phyloP scores from a whole-genome alignment of 2,113 vertebrate species.

The Edolisoma coerulescens region DNA sequence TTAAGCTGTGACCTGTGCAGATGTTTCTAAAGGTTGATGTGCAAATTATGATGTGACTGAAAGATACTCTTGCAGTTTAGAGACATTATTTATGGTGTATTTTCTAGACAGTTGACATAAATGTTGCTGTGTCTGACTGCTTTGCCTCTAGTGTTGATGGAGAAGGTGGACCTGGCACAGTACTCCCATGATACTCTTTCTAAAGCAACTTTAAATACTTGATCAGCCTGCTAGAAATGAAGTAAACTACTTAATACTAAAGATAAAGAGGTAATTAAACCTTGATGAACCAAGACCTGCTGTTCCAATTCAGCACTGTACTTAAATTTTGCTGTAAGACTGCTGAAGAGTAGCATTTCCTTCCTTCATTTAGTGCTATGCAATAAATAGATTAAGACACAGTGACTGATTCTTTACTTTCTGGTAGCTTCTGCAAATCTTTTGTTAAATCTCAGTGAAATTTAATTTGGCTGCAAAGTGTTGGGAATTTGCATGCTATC shows the following conservation, averaged over 20 bases:
- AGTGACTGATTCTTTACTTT: background rate
- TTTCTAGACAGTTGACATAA: background rate
- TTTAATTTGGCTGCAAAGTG: background rate
- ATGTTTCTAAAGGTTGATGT: background rate
- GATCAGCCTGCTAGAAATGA: background rate
- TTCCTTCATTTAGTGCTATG: background rate
- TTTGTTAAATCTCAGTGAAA: background rate
- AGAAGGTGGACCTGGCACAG: background rate
- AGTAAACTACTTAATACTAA: background rate
- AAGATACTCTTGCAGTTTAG: background rate
- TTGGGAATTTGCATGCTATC: background rate
- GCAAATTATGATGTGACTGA: background rate
- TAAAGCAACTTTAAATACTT: background rate
- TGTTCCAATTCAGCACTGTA: background rate
- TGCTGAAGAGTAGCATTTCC: background rate
- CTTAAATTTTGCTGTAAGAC: background rate
- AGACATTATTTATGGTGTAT: background rate
- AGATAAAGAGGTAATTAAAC: background rate
- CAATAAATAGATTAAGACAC: background rate
- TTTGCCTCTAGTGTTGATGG: background rate
- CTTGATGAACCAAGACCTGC: background rate
- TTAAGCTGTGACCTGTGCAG: background rate
- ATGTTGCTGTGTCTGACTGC: background rate
- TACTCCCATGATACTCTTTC: background rate
- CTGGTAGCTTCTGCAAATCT: background rate